Evolutionary conservation across 64 coral and sea anemone species (phyloP).

Genomic region (Pocillopora verrucosa): DNA sequence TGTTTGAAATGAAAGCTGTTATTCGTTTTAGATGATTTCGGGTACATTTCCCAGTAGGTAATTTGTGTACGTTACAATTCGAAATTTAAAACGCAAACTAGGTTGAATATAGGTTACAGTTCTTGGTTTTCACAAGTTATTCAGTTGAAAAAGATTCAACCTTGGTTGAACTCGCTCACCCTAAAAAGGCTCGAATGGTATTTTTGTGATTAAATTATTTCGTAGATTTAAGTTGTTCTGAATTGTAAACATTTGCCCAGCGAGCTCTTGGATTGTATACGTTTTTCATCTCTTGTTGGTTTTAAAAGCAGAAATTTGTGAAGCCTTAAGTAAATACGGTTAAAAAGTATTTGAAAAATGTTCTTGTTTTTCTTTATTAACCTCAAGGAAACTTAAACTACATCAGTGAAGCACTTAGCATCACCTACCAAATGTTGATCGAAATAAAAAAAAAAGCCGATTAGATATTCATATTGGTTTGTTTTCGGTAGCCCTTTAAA

Average conservation of each 20-base stretch:
- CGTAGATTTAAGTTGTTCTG: not conserved
- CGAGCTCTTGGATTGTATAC: constrained; percentile 11
- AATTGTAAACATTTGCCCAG: constrained; percentile 35
- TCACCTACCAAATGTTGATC: not conserved
- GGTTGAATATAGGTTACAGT: not conserved
- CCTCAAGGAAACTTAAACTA: not conserved
- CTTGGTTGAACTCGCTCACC: not conserved
- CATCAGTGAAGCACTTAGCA: not conserved
- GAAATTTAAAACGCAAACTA: too few relatives aligned
- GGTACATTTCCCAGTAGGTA: not conserved
- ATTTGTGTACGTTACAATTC: too few relatives aligned
- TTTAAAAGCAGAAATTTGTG: not conserved
- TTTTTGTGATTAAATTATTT: constrained; percentile 18
- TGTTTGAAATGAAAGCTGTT: not conserved
- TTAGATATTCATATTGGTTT: constrained; percentile 4
- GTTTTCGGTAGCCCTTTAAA: not conserved
- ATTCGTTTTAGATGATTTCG: constrained; percentile 7
- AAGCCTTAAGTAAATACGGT: constrained; percentile 16
- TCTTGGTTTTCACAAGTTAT: not conserved
- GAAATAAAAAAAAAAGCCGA: not conserved
- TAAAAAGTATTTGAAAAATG: constrained; percentile 21
- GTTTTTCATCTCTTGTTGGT: constrained; percentile 11
- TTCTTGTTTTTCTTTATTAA: not conserved
- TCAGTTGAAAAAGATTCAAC: not conserved
- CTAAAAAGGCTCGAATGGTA: not conserved